Conservation (phyloP, 2,113 vertebrate genomes). For the Odocoileus hemionus region DNA sequence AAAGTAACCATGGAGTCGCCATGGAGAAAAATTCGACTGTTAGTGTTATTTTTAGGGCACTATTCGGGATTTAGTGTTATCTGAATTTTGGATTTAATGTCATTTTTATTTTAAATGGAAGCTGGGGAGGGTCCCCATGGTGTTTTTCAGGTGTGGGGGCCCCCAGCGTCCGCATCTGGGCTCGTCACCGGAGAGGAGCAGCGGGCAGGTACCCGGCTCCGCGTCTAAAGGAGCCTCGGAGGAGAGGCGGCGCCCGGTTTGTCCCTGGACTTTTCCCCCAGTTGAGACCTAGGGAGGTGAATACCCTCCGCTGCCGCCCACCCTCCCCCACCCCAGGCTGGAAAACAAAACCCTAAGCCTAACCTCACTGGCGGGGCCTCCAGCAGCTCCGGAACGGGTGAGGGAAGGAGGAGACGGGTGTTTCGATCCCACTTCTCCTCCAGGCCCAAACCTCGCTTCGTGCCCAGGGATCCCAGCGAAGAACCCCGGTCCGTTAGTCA, state of each 20-base stretch:
- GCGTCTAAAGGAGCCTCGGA: fast-evolving
- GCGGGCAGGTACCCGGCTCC: fast-evolving
- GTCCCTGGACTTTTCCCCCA: neutral
- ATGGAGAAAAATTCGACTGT: neutral
- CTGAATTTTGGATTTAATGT: neutral
- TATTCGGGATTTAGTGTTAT: neutral
- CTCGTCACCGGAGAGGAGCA: neutral
- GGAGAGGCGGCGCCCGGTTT: neutral
- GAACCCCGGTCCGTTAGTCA: fast-evolving
- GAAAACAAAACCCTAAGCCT: neutral
- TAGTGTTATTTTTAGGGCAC: neutral
- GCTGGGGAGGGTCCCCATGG: neutral
- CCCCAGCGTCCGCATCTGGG: neutral
- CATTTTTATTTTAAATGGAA: neutral
- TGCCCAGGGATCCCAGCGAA: fast-evolving
- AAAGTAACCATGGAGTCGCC: neutral
- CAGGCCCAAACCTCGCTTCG: neutral
- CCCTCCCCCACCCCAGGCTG: neutral
- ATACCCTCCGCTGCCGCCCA: neutral
- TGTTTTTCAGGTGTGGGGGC: neutral
- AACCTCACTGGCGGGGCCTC: neutral
- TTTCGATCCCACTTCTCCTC: neutral
- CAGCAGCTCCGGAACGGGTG: too few relatives aligned
- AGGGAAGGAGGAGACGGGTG: too few relatives aligned
- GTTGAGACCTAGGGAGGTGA: neutral